phyloP scores from a whole-genome alignment of 2,888 invertebrate species.

The Lypha dubia region DNA sequence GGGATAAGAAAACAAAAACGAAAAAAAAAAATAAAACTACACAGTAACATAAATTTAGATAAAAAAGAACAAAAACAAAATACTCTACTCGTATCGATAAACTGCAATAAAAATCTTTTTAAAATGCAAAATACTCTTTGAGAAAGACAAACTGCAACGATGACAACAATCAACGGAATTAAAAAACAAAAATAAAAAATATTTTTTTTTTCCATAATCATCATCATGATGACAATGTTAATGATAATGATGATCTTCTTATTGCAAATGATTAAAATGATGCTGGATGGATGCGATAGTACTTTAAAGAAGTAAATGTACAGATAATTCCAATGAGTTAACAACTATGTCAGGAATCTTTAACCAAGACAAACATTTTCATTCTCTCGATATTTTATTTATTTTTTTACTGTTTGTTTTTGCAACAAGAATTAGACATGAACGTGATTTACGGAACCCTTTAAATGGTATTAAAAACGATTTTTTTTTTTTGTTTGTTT shows the following conservation, averaged over 20 bases:
- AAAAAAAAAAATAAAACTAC: constrained; percentile 23
- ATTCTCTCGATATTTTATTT: constrained; percentile 58
- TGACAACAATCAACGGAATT: constrained; percentile 51
- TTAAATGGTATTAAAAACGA: constrained; percentile 75
- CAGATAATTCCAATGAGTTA: constrained; percentile 79
- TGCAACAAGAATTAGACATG: constrained; percentile 81
- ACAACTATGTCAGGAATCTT: constrained; percentile 80
- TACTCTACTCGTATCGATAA: constrained; percentile 59
- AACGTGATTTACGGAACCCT: constrained; percentile 83
- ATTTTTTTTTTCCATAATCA: constrained; percentile 58
- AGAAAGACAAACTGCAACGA: constrained; percentile 61
- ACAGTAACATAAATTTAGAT: constrained; percentile 34
- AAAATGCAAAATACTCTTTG: constrained; percentile 61
- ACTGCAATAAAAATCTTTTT: constrained; percentile 68
- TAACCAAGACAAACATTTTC: constrained; percentile 69
- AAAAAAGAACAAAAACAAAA: constrained; percentile 27
- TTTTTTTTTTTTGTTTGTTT: no score
- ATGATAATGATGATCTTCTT: constrained; percentile 51
- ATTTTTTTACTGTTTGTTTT: constrained; percentile 41
- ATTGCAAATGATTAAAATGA: constrained; percentile 41
- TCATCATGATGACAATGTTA: constrained; percentile 45
- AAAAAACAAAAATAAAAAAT: no score
- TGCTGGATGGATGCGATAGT: constrained; percentile 58
- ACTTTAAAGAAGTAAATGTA: constrained; percentile 60
- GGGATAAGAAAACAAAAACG: constrained; percentile 31